Percentiles rank a stretch among this genome's conserved stretches.
These are phyloP conservation scores for Cyanoliseus patagonus DNA, from an alignment of 2,113 vertebrate species.

Conservation along the genomic window DNA sequence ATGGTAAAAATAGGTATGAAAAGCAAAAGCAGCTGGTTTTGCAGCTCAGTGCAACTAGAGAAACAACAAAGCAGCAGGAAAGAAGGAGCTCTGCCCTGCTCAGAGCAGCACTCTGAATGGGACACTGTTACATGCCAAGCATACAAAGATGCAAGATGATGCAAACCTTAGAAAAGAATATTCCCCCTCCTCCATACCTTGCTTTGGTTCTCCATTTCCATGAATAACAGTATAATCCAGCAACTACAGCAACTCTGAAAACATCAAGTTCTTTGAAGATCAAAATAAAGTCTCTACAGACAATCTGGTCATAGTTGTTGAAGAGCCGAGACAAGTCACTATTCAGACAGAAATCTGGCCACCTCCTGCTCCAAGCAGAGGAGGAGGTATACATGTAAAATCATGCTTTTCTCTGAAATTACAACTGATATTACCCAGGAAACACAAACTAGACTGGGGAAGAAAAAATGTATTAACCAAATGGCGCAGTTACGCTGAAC, in stretches of 20 bases:
- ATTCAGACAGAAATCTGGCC: not conserved
- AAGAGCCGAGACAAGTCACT: not conserved
- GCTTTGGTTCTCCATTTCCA: not conserved
- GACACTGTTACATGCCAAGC: conserved; percentile 12
- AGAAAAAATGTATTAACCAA: not conserved
- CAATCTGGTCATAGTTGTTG: not conserved
- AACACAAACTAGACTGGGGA: not conserved
- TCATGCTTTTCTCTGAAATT: not conserved
- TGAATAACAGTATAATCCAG: not conserved
- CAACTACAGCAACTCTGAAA: not conserved
- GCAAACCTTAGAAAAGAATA: not conserved
- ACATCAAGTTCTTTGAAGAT: not conserved
- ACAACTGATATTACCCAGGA: not conserved
- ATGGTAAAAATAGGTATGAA: conserved; percentile 67
- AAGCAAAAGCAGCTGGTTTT: conserved; percentile 63
- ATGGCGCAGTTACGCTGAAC: not conserved
- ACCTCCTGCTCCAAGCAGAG: conserved; percentile 1
- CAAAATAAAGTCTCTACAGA: not conserved
- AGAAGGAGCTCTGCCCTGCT: not conserved
- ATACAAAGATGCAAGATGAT: conserved; percentile 48
- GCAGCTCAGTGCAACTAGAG: conserved; percentile 24
- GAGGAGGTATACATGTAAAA: not conserved
- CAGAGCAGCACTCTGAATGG: conserved; percentile 4
- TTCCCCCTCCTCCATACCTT: not conserved
- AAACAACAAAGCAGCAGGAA: conserved; percentile 49